phyloP scores from a whole-genome alignment of 2,797 vertebrate genomes.

The Helostoma temminkii region DNA sequence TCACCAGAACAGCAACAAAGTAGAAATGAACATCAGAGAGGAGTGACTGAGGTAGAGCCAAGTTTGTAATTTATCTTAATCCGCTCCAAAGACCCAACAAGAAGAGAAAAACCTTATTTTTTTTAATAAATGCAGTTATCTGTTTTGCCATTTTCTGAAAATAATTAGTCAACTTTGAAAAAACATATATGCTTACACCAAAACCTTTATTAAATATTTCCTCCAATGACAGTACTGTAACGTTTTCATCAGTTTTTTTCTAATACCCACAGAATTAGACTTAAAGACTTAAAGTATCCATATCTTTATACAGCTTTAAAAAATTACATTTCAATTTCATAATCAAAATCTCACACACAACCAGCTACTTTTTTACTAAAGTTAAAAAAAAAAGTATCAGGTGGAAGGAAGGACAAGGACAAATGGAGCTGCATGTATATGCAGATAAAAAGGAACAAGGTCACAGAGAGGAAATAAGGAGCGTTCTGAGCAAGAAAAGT shows the following conservation, averaged over 20 bases:
- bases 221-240: too few relatives aligned
- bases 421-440: slow-evolving; percentile 9
- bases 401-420: slow-evolving; percentile 45
- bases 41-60: neutral
- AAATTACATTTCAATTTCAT: neutral
- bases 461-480: slow-evolving; percentile 50
- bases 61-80: neutral
- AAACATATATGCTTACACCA: too few relatives aligned
- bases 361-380: neutral
- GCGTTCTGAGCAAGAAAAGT: slow-evolving; percentile 23
- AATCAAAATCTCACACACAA: neutral
- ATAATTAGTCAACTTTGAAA: too few relatives aligned
- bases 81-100: neutral
- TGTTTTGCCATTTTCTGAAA: neutral
- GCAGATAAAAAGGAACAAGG: slow-evolving; percentile 49
- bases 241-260: too few relatives aligned
- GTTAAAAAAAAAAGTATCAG: slow-evolving; percentile 8
- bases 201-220: too few relatives aligned
- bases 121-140: neutral
- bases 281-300: neutral
- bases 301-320: neutral
- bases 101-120: neutral
- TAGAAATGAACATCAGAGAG: neutral
- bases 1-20: neutral
- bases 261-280: too few relatives aligned